Conservation (phyloP, 2,797 vertebrate genomes). For the Acipenser transmontanus region DNA sequence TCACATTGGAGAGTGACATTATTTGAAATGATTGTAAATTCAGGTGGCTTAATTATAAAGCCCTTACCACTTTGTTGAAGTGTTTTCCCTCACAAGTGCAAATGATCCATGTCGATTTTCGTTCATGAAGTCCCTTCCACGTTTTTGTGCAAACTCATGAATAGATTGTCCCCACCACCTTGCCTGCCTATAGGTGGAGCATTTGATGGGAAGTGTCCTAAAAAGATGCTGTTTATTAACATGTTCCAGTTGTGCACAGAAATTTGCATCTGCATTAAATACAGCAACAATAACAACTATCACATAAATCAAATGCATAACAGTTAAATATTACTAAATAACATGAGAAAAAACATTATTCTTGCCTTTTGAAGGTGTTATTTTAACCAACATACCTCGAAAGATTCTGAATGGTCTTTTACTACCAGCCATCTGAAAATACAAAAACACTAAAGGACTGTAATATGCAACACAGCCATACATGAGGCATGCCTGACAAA, state of each 20-base stretch:
- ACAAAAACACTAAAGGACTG: background rate
- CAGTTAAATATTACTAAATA: too few species aligned
- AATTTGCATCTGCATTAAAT: background rate
- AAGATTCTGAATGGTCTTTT: constrained; percentile 48
- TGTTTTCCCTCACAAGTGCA: constrained; percentile 35
- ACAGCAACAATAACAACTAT: background rate
- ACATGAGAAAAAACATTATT: too few species aligned
- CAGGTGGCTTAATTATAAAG: too few species aligned
- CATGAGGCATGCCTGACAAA: constrained; percentile 23
- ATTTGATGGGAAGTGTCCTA: constrained; percentile 40
- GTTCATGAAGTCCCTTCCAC: constrained; percentile 26
- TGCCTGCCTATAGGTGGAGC: constrained; percentile 37
- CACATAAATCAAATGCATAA: background rate
- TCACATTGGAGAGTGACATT: too few species aligned
- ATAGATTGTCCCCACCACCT: constrained; percentile 39
- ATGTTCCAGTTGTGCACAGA: too few species aligned
- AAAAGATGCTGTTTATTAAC: background rate
- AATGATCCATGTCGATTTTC: constrained; percentile 37
- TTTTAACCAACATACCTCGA: constrained; percentile 29
- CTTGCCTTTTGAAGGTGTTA: too few species aligned
- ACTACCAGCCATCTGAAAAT: constrained; percentile 41
- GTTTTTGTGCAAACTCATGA: constrained; percentile 29
- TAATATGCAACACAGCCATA: constrained; percentile 27
- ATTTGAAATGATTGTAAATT: too few species aligned
- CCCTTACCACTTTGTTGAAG: constrained; percentile 28